Evolutionary conservation across 1,140 invertebrate genomes (phyloP), one percentile per base, ranked within the genome.

Genomic region (Panulirus ornatus): DNA sequence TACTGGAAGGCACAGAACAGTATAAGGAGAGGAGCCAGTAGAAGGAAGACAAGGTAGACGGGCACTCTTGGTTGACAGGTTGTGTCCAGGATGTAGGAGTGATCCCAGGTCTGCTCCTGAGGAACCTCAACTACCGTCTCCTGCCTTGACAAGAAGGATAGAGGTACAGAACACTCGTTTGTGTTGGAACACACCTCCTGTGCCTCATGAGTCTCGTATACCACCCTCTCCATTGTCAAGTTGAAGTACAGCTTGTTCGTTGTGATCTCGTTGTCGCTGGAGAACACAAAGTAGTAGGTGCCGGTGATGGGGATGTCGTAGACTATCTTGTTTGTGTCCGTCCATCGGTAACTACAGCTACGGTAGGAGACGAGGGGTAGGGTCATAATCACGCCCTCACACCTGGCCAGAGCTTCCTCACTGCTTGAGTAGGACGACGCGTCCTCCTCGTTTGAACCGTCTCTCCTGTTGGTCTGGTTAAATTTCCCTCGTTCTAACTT

Each of bases 341-440:
- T 87, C 70, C 78, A 83, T 30, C 58, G 73, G 40, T 70, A 79
- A 34, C 73, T 84, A 44, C 81, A 86, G 30, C 93, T 93, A 0
- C 93, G 93, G 93, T 96, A 95, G 0, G 96, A 96, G 1, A 95
- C 95, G 0, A 97, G 93, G 0, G 96, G 96, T 88, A 97, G 93
- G 92, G 96, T 96, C 6, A 96, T 93, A 88, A 97, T 96, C 34
- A 97, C 93, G 2, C 96, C 96, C 51, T 95, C 95, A 92, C 96
- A 97, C 88, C 96, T 95, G 1, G 96, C 93, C 1, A 97, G 93
- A 1, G 96, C 95, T 92, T 97, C 96, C 93, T 97, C 96, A 54
- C 96, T 96, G 92, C 95, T 96, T 14, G 96, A 96, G 94, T 97
- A 97, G 0, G 96, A 97, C 0, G 96, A 97, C 96, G 96, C 96